Conservation (phyloP, 2,888 invertebrate species). For the Caprella mutica region DNA sequence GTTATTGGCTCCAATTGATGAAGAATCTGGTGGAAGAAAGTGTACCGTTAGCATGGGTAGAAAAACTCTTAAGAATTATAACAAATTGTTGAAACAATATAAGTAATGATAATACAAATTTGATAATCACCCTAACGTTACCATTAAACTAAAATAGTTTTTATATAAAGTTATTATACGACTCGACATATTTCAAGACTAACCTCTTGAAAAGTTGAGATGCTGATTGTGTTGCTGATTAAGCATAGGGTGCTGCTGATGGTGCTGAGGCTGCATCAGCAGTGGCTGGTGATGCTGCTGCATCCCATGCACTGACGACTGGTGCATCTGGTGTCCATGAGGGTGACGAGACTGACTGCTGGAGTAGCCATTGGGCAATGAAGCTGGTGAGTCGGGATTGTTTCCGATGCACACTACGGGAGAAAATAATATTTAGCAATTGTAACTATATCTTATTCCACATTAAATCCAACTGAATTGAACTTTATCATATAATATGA, state of each 20-base stretch:
- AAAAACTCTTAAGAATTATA: too few species aligned
- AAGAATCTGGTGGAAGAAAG: too few species aligned
- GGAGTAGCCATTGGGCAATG: slow-evolving; percentile 17
- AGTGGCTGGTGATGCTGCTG: slow-evolving; percentile 16
- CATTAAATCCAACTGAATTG: too few species aligned
- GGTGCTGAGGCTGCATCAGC: slow-evolving; percentile 8
- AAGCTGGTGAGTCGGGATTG: slow-evolving; percentile 33
- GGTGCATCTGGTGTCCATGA: slow-evolving; percentile 13
- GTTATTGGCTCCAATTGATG: not conserved
- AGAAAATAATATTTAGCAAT: not conserved
- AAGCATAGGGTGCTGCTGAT: not conserved
- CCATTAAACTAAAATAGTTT: too few species aligned
- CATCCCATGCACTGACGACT: slow-evolving; percentile 8
- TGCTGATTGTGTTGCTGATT: slow-evolving; percentile 2
- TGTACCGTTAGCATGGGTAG: too few species aligned
- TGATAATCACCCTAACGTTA: too few species aligned
- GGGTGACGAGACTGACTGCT: slow-evolving; percentile 19
- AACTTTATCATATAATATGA: too few species aligned
- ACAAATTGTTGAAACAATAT: too few species aligned
- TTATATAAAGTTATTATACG: too few species aligned
- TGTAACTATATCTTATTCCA: too few species aligned
- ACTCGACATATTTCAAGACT: too few species aligned
- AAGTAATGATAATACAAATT: too few species aligned
- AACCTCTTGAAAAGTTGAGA: not conserved
- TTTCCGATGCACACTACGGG: slow-evolving; percentile 28